These are phyloP conservation scores for Meriones unguiculatus DNA, from an alignment of 2,113 vertebrate species.

Conservation along the genomic window DNA sequence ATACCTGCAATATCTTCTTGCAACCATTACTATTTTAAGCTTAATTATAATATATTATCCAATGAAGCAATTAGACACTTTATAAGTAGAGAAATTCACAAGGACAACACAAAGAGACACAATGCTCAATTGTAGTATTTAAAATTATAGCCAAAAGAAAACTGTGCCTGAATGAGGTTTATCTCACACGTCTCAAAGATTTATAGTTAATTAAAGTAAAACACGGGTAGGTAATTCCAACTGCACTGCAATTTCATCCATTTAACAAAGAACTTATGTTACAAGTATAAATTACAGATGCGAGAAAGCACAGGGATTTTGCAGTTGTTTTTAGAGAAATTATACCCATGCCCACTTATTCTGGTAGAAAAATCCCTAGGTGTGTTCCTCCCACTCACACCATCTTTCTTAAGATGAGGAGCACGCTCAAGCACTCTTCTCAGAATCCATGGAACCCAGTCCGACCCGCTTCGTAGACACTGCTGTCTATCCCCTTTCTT, in stretches of 20 bases:
- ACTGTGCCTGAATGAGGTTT: slow-evolving; percentile 68
- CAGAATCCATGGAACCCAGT: not conserved
- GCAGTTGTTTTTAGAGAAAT: slow-evolving; percentile 53
- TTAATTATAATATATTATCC: slow-evolving; percentile 77
- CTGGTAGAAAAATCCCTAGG: not conserved
- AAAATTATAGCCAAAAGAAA: slow-evolving; percentile 76
- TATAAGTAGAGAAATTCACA: slow-evolving; percentile 59
- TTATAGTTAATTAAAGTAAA: slow-evolving; percentile 81
- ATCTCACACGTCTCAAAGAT: slow-evolving; percentile 77
- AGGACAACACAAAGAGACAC: slow-evolving; percentile 58
- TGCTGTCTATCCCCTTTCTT: not conserved
- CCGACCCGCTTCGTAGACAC: not conserved
- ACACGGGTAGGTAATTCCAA: slow-evolving; percentile 73
- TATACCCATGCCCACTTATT: slow-evolving; percentile 44
- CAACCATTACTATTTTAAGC: slow-evolving; percentile 68
- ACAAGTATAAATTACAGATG: slow-evolving; percentile 62
- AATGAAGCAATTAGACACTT: slow-evolving; percentile 66
- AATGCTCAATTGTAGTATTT: slow-evolving; percentile 68
- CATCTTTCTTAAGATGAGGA: not conserved
- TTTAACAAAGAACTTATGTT: slow-evolving; percentile 75
- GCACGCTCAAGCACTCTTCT: too few species aligned
- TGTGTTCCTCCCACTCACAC: not conserved
- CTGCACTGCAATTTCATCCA: slow-evolving; percentile 65
- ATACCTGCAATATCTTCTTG: slow-evolving; percentile 67
- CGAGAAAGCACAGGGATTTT: not conserved